phyloP scores from a whole-genome alignment of 2,113 vertebrate species.

The Pseudopodoces humilis region DNA sequence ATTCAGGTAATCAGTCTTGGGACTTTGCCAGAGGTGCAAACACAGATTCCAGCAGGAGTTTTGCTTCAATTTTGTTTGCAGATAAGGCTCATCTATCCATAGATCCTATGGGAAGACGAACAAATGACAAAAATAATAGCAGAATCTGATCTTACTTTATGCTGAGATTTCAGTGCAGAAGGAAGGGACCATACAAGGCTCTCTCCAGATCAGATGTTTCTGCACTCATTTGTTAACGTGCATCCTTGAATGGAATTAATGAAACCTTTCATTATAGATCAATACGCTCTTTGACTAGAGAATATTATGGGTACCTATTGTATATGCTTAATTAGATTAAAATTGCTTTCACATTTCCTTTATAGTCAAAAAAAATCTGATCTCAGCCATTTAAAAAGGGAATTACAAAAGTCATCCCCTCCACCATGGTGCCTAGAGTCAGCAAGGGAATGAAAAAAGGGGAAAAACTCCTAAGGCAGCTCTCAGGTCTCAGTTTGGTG shows the following conservation, averaged over 20 bases:
- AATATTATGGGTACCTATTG: conserved; percentile 8
- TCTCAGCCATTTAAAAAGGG: conserved; percentile 31
- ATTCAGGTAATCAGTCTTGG: background rate
- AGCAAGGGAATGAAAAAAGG: background rate
- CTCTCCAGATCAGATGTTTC: conserved; percentile 11
- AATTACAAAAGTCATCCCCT: conserved; percentile 5
- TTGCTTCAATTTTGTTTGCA: conserved; percentile 36
- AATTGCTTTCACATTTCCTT: conserved; percentile 21
- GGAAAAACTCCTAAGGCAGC: background rate
- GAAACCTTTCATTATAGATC: conserved; percentile 40
- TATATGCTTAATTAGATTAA: conserved; percentile 25
- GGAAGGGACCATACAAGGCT: background rate
- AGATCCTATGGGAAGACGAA: conserved; percentile 24
- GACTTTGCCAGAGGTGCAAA: background rate
- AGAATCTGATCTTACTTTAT: background rate
- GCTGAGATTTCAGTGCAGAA: background rate
- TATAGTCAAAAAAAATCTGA: background rate
- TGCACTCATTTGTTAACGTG: background rate
- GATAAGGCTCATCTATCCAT: background rate
- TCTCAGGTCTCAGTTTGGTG: background rate
- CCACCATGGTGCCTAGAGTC: background rate
- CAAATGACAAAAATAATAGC: background rate
- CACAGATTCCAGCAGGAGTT: background rate
- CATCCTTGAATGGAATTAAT: conserved; percentile 37
- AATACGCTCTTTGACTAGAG: conserved; percentile 19